These are phyloP conservation scores for Catalaphyllia jardinei DNA, from an alignment of 64 coral and sea anemone genomes.

Conservation along the genomic window DNA sequence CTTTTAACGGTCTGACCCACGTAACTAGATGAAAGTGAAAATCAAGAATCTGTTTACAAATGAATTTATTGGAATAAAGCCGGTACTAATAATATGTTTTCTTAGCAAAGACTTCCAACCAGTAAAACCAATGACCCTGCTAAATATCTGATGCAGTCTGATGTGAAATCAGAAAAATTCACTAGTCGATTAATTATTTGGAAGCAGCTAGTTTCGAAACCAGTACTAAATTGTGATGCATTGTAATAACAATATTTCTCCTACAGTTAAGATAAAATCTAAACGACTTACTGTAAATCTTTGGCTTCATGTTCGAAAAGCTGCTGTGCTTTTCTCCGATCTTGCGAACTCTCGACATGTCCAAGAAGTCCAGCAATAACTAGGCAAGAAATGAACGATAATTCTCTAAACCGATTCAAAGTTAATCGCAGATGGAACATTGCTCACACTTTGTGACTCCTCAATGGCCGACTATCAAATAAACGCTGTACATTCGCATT, in stretches of 20 bases:
- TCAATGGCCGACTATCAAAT: background rate
- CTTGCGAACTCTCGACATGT: background rate
- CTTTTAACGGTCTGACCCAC: no score
- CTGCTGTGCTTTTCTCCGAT: background rate
- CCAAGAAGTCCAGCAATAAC: background rate
- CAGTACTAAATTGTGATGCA: no score
- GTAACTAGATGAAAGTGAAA: no score
- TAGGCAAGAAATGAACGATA: background rate
- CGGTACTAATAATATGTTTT: background rate
- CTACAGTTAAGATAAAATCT: background rate
- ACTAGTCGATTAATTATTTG: background rate
- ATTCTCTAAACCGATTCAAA: background rate
- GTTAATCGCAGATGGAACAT: background rate
- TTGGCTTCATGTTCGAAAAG: background rate
- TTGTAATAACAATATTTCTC: no score
- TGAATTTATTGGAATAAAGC: no score
- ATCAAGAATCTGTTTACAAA: no score
- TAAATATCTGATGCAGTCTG: background rate
- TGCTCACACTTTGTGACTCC: background rate
- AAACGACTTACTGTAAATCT: slow-evolving; percentile 23
- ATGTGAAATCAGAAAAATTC: background rate
- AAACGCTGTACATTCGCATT: background rate
- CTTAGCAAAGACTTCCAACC: background rate
- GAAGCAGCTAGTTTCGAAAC: background rate
- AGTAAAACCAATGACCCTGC: background rate